Base-by-base conservation (phyloP, 2,797 vertebrate species). In the Oreonectes daqikongensis region DNA sequence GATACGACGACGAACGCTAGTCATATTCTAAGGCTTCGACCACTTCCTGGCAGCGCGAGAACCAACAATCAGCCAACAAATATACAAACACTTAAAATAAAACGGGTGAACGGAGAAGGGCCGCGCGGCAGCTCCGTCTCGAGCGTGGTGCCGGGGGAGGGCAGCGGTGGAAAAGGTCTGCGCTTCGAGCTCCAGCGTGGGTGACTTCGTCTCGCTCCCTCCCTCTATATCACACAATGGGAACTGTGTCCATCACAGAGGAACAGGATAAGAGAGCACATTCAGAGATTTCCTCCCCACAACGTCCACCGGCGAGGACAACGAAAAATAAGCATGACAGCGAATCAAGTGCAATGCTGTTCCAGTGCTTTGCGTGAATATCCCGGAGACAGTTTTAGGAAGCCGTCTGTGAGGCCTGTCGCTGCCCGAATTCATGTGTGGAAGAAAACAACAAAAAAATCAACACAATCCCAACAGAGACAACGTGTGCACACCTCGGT, bases 301-400 rank as follows among this genome's bases (percentile, higher is more conserved):
- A 35, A 69, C 59, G 3, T 59, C 48, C 66, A 55, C 44, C 20
- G 30, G 68, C 32, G 10, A 50, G 22, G n/a, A 28, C 66, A 46
- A 32, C 68, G 65, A 15, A 77, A 77, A 79, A 84, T 78, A 83
- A 78, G 5, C 1, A 52, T 40, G 48, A 78, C 71, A 75, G 73
- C 77, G 75, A 81, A 72, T 42, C 22, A 83, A 85, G 88, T 73
- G 74, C 85, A 82, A 87, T 87, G 88, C 87, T 87, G 90, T 89
- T 88, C 84, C 88, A 91, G 90, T 88, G 84, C 85, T 86, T 85
- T 81, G 82, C 79, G 82, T 72, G 88, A 72, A 86, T 70, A 88
- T 90, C 90, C 88, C 76, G 86, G 48, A 67, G 72, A 57, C 61
- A 57, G 89, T 86, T 89, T 87, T 88, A 92, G 90, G 89, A 83